Base-by-base conservation (phyloP, 92 coral and sea anemone species). In the Desmophyllum pertusum region DNA sequence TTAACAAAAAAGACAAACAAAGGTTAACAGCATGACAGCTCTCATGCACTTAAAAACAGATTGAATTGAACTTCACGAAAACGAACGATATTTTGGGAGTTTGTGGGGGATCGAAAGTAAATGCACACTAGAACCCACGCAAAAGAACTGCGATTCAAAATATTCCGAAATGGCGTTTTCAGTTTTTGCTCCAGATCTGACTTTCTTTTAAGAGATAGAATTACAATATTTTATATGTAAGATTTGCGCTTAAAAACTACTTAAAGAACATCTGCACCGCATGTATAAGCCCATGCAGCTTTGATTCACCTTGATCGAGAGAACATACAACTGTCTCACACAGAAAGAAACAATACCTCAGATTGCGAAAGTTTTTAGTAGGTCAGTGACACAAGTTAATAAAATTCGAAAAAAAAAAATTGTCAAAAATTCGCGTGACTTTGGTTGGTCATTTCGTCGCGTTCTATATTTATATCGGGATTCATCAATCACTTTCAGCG, bases 251-350 rank as follows among this genome's bases (percentile, higher is more conserved):
- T 6, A 48, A 5, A 68, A 23, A 29, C 57, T 43, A 25, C 8
- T 33, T 5, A 9, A 10, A 18, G 2, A 46, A 80, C 84, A 80
- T 68, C 84, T 80, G 84, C 76, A 14, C 64, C 15, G 72, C 67
- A 27, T n/a, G n/a, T 80, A 41, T 67, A 25, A 36, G 45, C 30
- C 39, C 36, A n/a, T 15, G n/a, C n/a, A n/a, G n/a, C 69, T 23
- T 77, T 55, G 27, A 21, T 6, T 52, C 27, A 11, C 75, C 14
- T 48, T 14, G 10, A 46, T 65, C 31, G 13, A 48, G 51, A 9
- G 27, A 55, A 42, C 74, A 21, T 10, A 80, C 18, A 68, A 48
- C 41, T 68, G 15, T 25, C 84, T 51, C 14, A 43, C 7, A 1
- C 84, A 23, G 51, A 67, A 39, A 27, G 70, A 7, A 35, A 67